Base-by-base conservation (phyloP, 2,888 invertebrate species). In the Cosmia trapezina region DNA sequence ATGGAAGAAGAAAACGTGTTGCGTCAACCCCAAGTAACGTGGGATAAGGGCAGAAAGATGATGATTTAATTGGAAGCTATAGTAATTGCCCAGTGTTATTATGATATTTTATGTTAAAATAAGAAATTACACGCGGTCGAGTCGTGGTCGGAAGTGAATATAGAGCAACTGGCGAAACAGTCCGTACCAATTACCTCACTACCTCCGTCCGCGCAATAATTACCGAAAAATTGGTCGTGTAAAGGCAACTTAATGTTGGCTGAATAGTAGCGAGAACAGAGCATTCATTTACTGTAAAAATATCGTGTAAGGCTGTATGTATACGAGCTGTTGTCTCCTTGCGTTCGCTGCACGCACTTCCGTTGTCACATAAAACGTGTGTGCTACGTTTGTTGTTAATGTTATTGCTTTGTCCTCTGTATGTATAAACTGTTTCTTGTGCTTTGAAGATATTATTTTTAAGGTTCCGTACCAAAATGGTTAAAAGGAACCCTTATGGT, bases 311-410 rank as follows among this genome's bases (percentile, higher is more conserved):
- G 0, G 12, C 49, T 41, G 9, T 37, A 9, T 68, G 17, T 60
- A 66, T 33, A 54, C 59, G 28, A 53, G 57, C 37, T 41, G n/a
- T 63, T 72, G 66, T 78, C 53, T 43, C 53, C 67, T 61, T 68
- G 51, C 17, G 68, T 70, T 83, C 14, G 59, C 33, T 70, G 70
- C 83, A 81, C 83, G 83, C 83, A 83, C 59, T 71, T 81, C 75
- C 83, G 80, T 47, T 71, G 74, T 74, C 83, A 65, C 83, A 81
- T 83, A 79, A 81, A 79, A 61, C 51, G 70, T 68, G 79, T 82
- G 61, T 56, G 80, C 59, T 70, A 68, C 74, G 70, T 28, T n/a
- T 56, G 70, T 68, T 70, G 60, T 61, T 74, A 81, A 79, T 74
- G 51, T 68, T 74, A 80, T 74, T 83, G 51, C 70, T 66, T 79